Percentiles rank a stretch among this genome's conserved stretches.
These are phyloP conservation scores for Hybognathus amarus DNA, from an alignment of 2,797 vertebrate species.

Conservation along the genomic window DNA sequence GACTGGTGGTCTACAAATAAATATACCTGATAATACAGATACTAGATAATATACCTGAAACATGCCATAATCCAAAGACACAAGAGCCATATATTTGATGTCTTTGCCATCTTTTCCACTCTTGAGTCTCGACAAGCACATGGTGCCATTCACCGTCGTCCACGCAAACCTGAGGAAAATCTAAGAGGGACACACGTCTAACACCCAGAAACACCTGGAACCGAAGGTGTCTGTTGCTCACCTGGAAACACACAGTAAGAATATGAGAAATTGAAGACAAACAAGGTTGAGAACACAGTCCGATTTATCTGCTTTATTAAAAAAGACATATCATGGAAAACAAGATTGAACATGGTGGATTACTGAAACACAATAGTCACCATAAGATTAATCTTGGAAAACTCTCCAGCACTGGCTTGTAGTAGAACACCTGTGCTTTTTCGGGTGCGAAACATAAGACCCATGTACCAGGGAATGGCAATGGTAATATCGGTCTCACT, in stretches of 20 bases:
- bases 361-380: constrained; percentile 67
- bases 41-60: constrained; percentile 79
- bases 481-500: constrained; percentile 84
- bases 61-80: constrained; percentile 87
- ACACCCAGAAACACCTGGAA: constrained; percentile 83
- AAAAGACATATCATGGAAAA: neutral
- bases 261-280: neutral
- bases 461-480: constrained; percentile 87
- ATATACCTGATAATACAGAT: neutral
- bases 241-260: constrained; percentile 67
- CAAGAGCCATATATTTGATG: constrained; percentile 83
- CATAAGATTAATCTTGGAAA: constrained; percentile 84
- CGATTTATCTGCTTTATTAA: constrained; percentile 2
- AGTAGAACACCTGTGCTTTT: constrained; percentile 79
- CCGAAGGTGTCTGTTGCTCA: constrained; percentile 75
- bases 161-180: constrained; percentile 76
- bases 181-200: constrained; percentile 74
- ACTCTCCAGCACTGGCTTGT: constrained; percentile 80
- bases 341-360: neutral
- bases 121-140: constrained; percentile 83
- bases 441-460: constrained; percentile 89
- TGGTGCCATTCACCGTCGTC: constrained; percentile 88
- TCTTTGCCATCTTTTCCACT: constrained; percentile 89
- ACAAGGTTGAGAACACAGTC: neutral
- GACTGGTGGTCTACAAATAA: neutral